These are phyloP conservation scores for Habroteleia sp. DNA, from an alignment of 2,888 invertebrate species.

Conservation along the genomic window DNA sequence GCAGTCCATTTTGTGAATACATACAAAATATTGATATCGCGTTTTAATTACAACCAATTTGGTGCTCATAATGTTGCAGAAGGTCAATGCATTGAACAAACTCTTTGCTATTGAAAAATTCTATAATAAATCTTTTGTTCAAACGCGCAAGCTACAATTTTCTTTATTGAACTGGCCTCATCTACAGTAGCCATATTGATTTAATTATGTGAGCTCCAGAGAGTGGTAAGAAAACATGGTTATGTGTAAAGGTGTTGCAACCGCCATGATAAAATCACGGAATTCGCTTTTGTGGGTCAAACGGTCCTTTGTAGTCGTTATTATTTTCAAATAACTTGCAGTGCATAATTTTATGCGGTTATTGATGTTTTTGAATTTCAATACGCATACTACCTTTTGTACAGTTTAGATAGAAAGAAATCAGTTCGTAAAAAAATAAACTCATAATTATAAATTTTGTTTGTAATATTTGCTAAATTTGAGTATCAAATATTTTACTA, in stretches of 20 bases:
- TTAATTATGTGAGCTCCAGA: slow-evolving; percentile 53
- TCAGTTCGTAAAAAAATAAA: neutral
- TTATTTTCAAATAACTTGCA: slow-evolving; percentile 48
- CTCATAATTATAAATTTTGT: too few species aligned
- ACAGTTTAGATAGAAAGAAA: neutral
- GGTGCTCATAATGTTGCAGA: too few species aligned
- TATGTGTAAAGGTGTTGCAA: slow-evolving; percentile 43
- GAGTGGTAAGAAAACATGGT: slow-evolving; percentile 45
- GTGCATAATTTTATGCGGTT: slow-evolving; percentile 26
- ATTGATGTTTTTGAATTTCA: slow-evolving; percentile 21
- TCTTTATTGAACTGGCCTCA: slow-evolving; percentile 46
- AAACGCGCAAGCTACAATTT: slow-evolving; percentile 29
- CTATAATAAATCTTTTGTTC: slow-evolving; percentile 51
- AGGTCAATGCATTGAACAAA: slow-evolving; percentile 13
- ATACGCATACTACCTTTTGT: slow-evolving; percentile 14
- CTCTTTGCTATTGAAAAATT: slow-evolving; percentile 10
- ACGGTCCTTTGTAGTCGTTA: slow-evolving; percentile 58
- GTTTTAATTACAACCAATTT: too few species aligned
- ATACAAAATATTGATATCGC: too few species aligned
- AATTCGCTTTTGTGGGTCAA: slow-evolving; percentile 50
- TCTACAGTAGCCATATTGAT: slow-evolving; percentile 47
- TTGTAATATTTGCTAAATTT: too few species aligned
- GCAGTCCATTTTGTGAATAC: too few species aligned
- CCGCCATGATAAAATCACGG: slow-evolving; percentile 46
- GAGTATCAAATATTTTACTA: too few species aligned